phyloP scores from a whole-genome alignment of 2,113 vertebrate genomes.

The Corynorhinus townsendii region DNA sequence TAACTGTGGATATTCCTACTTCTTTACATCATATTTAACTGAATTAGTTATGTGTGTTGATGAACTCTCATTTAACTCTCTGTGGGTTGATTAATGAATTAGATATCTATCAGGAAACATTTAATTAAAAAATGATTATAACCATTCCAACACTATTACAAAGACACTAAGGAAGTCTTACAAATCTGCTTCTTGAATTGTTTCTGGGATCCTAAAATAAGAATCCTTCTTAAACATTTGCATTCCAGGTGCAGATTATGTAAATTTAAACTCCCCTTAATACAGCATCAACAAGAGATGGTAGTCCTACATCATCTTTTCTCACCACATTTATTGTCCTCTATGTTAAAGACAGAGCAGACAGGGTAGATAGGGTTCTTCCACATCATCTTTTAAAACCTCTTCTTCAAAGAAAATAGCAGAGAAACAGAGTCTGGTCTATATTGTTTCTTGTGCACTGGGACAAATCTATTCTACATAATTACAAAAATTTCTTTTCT shows the following conservation, averaged over 20 bases:
- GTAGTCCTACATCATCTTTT: neutral
- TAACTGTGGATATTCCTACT: neutral
- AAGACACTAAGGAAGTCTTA: neutral
- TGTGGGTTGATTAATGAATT: conserved; percentile 19
- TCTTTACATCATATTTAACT: conserved; percentile 9
- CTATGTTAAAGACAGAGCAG: neutral
- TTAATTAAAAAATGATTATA: conserved; percentile 64
- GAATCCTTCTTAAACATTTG: neutral
- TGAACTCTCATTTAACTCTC: conserved; percentile 33
- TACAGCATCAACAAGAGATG: neutral
- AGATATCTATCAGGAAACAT: conserved; percentile 40
- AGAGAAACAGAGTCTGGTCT: neutral
- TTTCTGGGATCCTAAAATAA: neutral
- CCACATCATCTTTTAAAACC: neutral
- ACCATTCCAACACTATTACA: neutral
- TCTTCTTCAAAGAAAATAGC: neutral
- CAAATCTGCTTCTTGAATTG: conserved; percentile 27
- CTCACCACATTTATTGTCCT: neutral
- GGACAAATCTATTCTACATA: neutral
- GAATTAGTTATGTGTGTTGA: neutral
- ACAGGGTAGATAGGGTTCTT: neutral
- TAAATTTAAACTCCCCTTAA: neutral
- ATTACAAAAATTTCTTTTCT: neutral
- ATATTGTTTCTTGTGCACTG: neutral
- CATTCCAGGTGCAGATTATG: neutral